These are phyloP conservation scores for Sebastes vulpes DNA, from an alignment of 2,797 vertebrate species.

Conservation along the genomic window DNA sequence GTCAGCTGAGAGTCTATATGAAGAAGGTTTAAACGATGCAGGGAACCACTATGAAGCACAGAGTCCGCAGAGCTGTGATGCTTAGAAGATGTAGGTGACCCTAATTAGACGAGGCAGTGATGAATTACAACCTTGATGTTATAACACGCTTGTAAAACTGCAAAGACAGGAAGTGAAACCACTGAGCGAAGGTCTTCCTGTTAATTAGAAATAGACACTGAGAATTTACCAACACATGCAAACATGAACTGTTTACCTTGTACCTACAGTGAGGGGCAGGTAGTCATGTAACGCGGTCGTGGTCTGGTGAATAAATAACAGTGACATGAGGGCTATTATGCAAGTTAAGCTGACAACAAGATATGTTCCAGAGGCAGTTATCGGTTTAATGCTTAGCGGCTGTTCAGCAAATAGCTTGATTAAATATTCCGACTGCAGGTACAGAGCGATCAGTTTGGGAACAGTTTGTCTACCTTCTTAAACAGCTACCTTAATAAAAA, in stretches of 20 bases:
- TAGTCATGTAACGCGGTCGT: neutral
- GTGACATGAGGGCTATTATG: neutral
- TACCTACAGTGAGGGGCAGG: neutral
- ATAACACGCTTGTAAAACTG: conserved; percentile 31
- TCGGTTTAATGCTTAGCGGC: neutral
- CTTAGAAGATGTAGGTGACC: conserved; percentile 1
- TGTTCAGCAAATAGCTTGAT: conserved; percentile 22
- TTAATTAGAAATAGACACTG: conserved; percentile 5
- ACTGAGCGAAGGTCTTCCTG: conserved; percentile 19
- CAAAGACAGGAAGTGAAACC: conserved; percentile 37
- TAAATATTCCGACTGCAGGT: conserved; percentile 2
- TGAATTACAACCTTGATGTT: conserved; percentile 12
- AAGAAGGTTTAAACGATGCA: neutral
- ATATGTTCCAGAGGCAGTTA: conserved; percentile 15
- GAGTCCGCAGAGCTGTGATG: neutral
- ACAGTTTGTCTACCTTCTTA: neutral
- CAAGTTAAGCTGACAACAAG: conserved; percentile 9
- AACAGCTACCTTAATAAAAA: neutral
- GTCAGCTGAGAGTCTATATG: neutral
- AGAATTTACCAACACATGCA: neutral
- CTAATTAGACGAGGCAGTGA: conserved; percentile 23
- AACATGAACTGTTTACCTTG: conserved; percentile 20
- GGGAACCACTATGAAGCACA: neutral
- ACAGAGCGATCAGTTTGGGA: neutral
- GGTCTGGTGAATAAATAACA: conserved; percentile 5